Evolutionary conservation across 2,888 invertebrate genomes (phyloP).

Genomic region (Fragum whitleyi): DNA sequence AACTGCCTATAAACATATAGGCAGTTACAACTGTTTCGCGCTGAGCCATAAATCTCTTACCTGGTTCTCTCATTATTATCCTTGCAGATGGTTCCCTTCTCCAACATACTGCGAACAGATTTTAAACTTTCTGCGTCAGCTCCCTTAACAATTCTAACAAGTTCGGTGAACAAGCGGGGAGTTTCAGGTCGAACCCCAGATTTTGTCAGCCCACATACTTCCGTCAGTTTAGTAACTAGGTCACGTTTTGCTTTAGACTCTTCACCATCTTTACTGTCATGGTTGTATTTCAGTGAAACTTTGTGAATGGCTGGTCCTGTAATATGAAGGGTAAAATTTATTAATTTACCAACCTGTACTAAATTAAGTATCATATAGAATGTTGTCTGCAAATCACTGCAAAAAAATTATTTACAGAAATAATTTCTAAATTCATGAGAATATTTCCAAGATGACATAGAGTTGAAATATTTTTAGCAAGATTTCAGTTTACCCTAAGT

Average conservation of each 20-base stretch:
- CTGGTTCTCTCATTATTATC: constrained; percentile 70
- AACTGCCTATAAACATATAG: too few relatives aligned
- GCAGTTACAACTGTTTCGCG: too few relatives aligned
- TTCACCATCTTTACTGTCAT: constrained; percentile 53
- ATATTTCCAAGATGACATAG: too few relatives aligned
- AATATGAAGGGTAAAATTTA: neutral
- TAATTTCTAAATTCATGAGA: too few relatives aligned
- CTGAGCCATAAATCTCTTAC: too few relatives aligned
- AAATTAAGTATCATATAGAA: neutral
- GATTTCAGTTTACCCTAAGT: too few relatives aligned
- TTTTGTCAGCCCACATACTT: constrained; percentile 76
- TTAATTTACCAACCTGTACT: neutral
- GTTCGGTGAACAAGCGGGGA: constrained; percentile 85
- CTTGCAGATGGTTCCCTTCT: constrained; percentile 69
- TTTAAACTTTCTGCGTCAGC: constrained; percentile 83
- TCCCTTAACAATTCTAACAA: constrained; percentile 84
- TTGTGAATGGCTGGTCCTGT: constrained; percentile 22
- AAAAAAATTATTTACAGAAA: too few relatives aligned
- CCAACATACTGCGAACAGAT: constrained; percentile 69
- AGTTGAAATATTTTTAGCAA: too few relatives aligned
- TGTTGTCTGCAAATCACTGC: too few relatives aligned
- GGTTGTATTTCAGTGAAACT: constrained; percentile 73
- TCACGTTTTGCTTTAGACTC: constrained; percentile 46
- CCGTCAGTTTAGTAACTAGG: constrained; percentile 66
- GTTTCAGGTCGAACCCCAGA: constrained; percentile 85